Base-by-base conservation (phyloP, 2,888 invertebrate species). In the Sceliomorpha sp. region DNA sequence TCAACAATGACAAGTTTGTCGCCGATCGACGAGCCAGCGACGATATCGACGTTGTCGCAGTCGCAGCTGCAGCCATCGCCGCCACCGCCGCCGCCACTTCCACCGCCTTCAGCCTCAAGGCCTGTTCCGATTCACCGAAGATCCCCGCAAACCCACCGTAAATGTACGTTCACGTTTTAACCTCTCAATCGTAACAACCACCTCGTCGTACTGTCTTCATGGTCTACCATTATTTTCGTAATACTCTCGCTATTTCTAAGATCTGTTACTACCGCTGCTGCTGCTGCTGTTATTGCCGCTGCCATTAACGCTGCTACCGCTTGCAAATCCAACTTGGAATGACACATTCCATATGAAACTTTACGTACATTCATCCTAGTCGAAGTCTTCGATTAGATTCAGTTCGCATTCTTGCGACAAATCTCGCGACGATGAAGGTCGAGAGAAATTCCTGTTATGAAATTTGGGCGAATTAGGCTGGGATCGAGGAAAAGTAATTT, bases 111-210 rank as follows among this genome's bases (percentile, higher is more conserved):
- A 69, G 80, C 79, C 72, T 77, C 82, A 78, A 80, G 79, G 78
- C 76, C 82, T 76, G 78, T 80, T 77, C 79, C 79, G 68, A 78
- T 84, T 74, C 82, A 83, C 81, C 81, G 81, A 81, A 84, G 79
- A 80, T 75, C 80, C 76, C 78, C 80, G 55, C 82, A 80, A 77
- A 74, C 75, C 75, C 64, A 66, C 70, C 83, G 81, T 71, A 84
- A 85, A 85, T 78, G 84, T 85, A 85, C 76, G 84, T 85, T 78
- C 64, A 63, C 69, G 71, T 55, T 72, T 63, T 72, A 70, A 66
- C n/a, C n/a, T n/a, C 70, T 63, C 70, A 72, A 45, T 56, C 62
- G 63, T 60, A 29, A 55, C 55, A 60, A 6, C 39, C 55, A 64
- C 50, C 32, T 58, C 42, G 42, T 44, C 42, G 26, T 45, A 32